A percentile compares a stretch with the other conserved stretches of the same genome.
These are phyloP conservation scores for Eidolon dupreanum DNA, from an alignment of 2,797 vertebrate genomes.

Conservation along the genomic window DNA sequence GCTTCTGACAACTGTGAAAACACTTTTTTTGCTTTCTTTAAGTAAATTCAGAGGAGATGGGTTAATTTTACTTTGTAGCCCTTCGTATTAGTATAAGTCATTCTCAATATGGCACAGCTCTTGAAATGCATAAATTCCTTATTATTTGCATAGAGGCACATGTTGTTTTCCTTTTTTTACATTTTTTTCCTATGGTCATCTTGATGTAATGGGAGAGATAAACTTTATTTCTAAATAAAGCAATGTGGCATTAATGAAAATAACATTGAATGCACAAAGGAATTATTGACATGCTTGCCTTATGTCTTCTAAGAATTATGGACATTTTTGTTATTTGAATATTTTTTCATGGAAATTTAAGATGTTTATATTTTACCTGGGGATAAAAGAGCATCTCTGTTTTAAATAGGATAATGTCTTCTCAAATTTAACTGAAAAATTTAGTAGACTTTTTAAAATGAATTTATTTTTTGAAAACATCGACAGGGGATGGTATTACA, in stretches of 20 bases:
- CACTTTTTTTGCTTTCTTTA: neutral
- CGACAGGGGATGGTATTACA: neutral
- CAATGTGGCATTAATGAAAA: neutral
- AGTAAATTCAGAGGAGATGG: conserved; percentile 6
- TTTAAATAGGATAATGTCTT: conserved; percentile 15
- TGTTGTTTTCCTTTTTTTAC: neutral
- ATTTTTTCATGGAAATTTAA: neutral
- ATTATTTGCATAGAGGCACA: neutral
- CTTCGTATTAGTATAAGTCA: neutral
- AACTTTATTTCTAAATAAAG: conserved; percentile 2
- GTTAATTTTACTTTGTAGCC: conserved; percentile 25
- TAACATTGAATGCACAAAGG: neutral
- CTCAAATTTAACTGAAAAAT: neutral
- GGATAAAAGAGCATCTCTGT: neutral
- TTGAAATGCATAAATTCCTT: neutral
- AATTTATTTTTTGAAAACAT: neutral
- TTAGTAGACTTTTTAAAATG: neutral
- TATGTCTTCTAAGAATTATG: neutral
- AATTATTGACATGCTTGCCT: neutral
- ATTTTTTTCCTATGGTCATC: neutral
- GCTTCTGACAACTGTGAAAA: conserved; percentile 71
- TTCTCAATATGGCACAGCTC: neutral
- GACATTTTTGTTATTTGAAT: neutral
- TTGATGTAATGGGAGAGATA: neutral
- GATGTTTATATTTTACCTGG: neutral